Conservation (phyloP, 2,113 vertebrate genomes). For the Periophthalmodon schlosseri region DNA sequence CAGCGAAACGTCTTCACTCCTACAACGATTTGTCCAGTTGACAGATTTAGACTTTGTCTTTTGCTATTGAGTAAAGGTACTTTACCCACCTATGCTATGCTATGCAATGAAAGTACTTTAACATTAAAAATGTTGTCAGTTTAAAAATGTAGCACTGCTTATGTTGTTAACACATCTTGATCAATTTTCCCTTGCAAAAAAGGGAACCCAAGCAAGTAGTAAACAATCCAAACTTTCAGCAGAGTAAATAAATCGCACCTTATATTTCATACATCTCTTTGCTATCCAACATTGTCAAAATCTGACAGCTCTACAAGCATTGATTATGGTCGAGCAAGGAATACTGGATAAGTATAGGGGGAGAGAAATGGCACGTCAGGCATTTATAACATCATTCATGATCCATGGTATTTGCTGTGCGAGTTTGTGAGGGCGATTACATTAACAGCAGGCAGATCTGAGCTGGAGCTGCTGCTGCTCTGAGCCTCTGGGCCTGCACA, state of each 20-base stretch:
- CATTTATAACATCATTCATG: slow-evolving; percentile 33
- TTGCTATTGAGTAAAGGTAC: neutral
- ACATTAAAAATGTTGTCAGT: neutral
- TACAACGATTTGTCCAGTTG: no score
- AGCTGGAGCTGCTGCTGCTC: slow-evolving; percentile 51
- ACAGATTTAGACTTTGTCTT: no score
- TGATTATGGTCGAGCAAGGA: slow-evolving; percentile 14
- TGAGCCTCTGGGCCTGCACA: slow-evolving; percentile 28
- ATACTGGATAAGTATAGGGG: neutral
- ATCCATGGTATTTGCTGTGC: slow-evolving; percentile 31
- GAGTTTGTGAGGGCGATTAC: slow-evolving; percentile 43
- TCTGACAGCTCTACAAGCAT: slow-evolving; percentile 18
- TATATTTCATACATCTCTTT: neutral
- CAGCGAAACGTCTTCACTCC: no score
- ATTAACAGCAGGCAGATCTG: slow-evolving; percentile 58
- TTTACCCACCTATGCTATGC: no score
- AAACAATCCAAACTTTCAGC: neutral
- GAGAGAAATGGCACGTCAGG: slow-evolving; percentile 13
- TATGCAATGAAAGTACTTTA: neutral
- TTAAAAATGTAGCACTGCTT: neutral
- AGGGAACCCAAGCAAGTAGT: neutral
- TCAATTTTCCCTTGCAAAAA: neutral
- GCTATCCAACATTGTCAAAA: neutral
- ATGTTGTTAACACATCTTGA: neutral
- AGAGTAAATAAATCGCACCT: neutral